Base-by-base conservation (phyloP, 2,797 vertebrate species). In the Acrossocheilus fasciatus region DNA sequence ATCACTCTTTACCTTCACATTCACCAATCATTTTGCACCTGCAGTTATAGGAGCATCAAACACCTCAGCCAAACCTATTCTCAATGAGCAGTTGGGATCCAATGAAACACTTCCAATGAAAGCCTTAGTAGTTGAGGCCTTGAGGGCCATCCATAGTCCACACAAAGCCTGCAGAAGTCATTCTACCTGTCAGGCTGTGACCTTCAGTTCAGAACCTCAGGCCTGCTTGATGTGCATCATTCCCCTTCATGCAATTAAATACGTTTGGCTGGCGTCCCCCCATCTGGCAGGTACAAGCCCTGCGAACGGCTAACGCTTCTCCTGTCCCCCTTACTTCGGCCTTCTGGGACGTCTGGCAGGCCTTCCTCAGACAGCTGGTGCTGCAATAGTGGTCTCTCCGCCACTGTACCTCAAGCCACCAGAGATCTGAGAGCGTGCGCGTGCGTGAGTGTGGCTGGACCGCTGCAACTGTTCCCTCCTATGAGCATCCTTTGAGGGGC, bases 261-360 rank as follows among this genome's bases (percentile, higher is more conserved):
- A 75, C 39, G 80, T 88, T 90, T 92, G 91, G 90, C 88, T 88
- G 83, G 50, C 41, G 26, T 87, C 68, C 88, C 90, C 91, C 91
- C 87, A 92, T 94, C 92, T 95, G 93, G 92, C 91, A 94, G 93
- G 92, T 94, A 92, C 88, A 92, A 90, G 86, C 91, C 91, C 89
- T 64, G 88, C 88, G 86, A 92, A 93, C 80, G 86, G 85, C 91
- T 91, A 91, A 89, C 75, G 72, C 92, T 91, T 91, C 90, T 93
- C 90, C 90, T 92, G 89, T 94, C 93, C 91, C 90, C 89, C 92
- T 90, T 94, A 90, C 88, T 92, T 87, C 54, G 68, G 91, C 93
- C 94, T 94, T 94, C 93, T 94, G 94, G 94, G 91, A 94, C 92
- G 91, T 93, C 94, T 94, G 94, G 94, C 93, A 93, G 91, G 89